Evolutionary conservation across 2,888 invertebrate species (phyloP).

Genomic region (Phlogophora meticulosa): DNA sequence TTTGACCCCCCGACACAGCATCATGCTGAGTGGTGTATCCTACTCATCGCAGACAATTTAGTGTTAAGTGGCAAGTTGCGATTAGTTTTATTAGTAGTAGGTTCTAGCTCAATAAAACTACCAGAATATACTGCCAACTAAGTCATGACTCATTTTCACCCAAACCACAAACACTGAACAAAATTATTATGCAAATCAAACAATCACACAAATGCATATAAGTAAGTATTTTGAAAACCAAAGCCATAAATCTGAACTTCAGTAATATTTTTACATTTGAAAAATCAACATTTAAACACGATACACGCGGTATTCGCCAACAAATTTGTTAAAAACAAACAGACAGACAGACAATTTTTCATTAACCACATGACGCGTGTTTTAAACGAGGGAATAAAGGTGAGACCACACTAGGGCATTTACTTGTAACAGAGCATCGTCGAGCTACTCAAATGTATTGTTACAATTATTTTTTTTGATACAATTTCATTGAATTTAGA

Average conservation of each 20-base stretch:
- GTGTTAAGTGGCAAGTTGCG: no score
- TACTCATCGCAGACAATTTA: no score
- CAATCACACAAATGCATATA: constrained; percentile 14
- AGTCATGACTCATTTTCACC: no score
- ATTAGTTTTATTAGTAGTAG: no score
- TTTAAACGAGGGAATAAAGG: constrained; percentile 33
- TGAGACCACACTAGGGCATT: neutral
- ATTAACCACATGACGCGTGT: constrained; percentile 56
- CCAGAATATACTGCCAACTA: no score
- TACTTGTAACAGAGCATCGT: neutral
- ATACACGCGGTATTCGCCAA: constrained; percentile 31
- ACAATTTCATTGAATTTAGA: no score
- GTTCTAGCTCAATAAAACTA: no score
- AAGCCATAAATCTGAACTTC: constrained; percentile 36
- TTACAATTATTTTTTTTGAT: no score
- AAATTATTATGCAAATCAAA: constrained; percentile 2
- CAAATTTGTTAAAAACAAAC: constrained; percentile 59
- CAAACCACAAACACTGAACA: neutral
- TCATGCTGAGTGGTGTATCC: no score
- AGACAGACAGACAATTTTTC: constrained; percentile 54
- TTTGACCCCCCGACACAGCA: no score
- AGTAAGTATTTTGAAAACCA: constrained; percentile 5
- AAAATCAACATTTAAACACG: constrained; percentile 33
- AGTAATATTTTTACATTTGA: constrained; percentile 36
- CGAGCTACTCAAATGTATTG: no score